Evolutionary conservation across 2,113 vertebrate species (phyloP).

Genomic region (Sorex araneus): DNA sequence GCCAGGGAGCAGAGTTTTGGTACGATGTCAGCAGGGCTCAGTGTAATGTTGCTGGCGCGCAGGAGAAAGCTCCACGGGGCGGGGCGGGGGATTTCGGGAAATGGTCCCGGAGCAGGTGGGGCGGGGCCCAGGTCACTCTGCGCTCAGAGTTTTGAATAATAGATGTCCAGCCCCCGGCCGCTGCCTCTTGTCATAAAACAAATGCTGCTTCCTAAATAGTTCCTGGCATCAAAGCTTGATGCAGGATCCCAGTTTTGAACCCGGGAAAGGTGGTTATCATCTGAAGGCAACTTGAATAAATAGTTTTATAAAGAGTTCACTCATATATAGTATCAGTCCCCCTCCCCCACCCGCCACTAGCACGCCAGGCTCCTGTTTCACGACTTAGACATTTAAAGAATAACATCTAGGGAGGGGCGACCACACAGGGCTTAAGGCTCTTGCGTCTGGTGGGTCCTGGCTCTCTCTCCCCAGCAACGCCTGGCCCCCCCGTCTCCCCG

Average conservation of each 20-base stretch:
- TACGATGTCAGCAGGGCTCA: conserved; percentile 36
- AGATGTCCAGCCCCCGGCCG: neutral
- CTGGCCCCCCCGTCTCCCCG: no score
- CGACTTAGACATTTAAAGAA: neutral
- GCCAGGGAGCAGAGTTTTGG: neutral
- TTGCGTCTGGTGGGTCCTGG: no score
- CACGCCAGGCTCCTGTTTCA: neutral
- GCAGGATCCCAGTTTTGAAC: neutral
- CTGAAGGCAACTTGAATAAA: conserved; percentile 13
- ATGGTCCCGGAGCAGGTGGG: neutral
- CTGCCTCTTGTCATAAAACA: conserved; percentile 52
- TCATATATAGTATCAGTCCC: no score
- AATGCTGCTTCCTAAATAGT: conserved; percentile 32
- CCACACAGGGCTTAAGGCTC: no score
- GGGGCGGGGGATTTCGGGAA: neutral
- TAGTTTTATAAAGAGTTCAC: conserved; percentile 28
- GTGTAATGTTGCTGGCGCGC: neutral
- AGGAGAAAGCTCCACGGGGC: neutral
- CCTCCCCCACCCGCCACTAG: no score
- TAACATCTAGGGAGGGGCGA: no score
- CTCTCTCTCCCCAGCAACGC: no score
- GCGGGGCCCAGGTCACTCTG: neutral
- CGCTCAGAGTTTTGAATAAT: conserved; percentile 45
- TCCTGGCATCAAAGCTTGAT: neutral
- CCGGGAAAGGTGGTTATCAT: conserved; percentile 24